These are phyloP conservation scores for Epistrophe eligans DNA, from an alignment of 2,888 invertebrate species.

Conservation along the genomic window DNA sequence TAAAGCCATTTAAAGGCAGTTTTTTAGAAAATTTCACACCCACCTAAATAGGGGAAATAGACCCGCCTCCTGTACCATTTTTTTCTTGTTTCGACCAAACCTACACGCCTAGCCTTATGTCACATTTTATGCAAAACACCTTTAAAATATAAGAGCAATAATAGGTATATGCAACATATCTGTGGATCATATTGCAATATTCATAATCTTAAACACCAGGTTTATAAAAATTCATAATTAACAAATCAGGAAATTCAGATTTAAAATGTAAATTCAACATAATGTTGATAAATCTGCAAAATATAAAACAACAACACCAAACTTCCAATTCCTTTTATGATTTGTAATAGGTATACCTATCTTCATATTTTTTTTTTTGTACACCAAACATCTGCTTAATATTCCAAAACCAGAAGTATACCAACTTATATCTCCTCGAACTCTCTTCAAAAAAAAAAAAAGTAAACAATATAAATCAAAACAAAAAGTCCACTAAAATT, in stretches of 20 bases:
- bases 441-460: neutral
- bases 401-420: slow-evolving; percentile 10
- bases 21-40: too few species aligned
- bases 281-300: neutral
- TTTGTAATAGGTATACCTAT: neutral
- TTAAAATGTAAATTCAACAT: neutral
- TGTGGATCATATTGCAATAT: too few species aligned
- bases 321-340: neutral
- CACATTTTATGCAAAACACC: too few species aligned
- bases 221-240: too few species aligned
- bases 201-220: too few species aligned
- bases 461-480: slow-evolving; percentile 18
- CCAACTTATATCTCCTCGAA: neutral
- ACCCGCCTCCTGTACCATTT: too few species aligned
- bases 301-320: neutral
- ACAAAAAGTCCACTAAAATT: slow-evolving; percentile 26
- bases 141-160: too few species aligned
- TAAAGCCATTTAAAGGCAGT: too few species aligned
- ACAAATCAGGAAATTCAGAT: neutral
- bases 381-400: slow-evolving; percentile 7
- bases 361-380: neutral
- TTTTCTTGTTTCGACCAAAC: too few species aligned
- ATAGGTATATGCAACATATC: too few species aligned
- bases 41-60: too few species aligned
- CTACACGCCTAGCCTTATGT: too few species aligned